These are phyloP conservation scores for Apteryx mantelli DNA, from an alignment of 2,113 vertebrate genomes.

Conservation along the genomic window DNA sequence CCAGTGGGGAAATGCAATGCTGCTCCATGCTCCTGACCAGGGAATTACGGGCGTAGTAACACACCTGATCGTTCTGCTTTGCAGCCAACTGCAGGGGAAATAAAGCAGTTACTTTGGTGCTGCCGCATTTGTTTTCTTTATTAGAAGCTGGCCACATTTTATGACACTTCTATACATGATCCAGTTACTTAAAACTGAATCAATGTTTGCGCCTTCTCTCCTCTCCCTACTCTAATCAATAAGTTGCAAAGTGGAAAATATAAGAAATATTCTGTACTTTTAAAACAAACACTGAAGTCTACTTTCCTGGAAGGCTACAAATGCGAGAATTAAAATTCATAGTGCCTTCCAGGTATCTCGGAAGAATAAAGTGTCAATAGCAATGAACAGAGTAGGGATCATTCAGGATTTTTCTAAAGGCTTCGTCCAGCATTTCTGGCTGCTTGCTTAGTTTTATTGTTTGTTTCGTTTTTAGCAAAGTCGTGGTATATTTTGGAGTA, in stretches of 20 bases:
- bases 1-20: accelerated
- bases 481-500: neutral
- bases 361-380: neutral
- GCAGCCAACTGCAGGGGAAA: neutral
- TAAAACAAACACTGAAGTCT: neutral
- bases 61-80: neutral
- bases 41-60: neutral
- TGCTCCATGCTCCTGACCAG: neutral
- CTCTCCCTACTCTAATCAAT: neutral
- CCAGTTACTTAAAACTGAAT: neutral
- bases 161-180: neutral
- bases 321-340: neutral
- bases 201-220: neutral
- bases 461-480: neutral
- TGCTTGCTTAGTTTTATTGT: neutral
- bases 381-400: neutral
- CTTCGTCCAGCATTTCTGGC: neutral
- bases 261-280: neutral
- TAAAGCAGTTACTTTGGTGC: neutral
- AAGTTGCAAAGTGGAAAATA: neutral
- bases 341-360: neutral
- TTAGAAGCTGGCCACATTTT: neutral
- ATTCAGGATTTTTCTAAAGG: neutral
- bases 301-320: neutral
- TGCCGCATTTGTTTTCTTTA: neutral